These are phyloP conservation scores for Folsomia manolachei DNA, from an alignment of 2,888 invertebrate genomes.

Conservation along the genomic window DNA sequence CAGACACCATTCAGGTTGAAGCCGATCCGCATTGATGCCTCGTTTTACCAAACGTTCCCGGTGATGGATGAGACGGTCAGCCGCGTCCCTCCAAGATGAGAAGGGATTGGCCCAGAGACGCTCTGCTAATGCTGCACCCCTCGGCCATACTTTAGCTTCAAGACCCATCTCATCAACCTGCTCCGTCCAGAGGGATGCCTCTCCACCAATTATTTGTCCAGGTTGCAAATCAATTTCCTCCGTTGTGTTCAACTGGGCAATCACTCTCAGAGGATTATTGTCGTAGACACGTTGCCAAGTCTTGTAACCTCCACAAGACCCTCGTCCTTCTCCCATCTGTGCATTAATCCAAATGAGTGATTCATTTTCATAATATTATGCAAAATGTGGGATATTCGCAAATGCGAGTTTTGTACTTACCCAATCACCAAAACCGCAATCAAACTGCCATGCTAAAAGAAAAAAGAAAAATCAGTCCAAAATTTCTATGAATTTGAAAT, in stretches of 20 bases:
- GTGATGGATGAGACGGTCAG: slow-evolving; percentile 67
- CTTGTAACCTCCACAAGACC: slow-evolving; percentile 88
- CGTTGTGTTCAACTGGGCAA: slow-evolving; percentile 52
- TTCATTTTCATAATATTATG: too few relatives aligned
- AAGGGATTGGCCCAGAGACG: slow-evolving; percentile 76
- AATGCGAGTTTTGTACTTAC: too few relatives aligned
- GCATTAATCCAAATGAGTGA: slow-evolving; percentile 14
- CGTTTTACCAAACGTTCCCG: slow-evolving; percentile 70
- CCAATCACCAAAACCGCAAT: slow-evolving; percentile 84
- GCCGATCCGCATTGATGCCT: slow-evolving; percentile 69
- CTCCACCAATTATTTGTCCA: slow-evolving; percentile 64
- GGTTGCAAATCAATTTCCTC: slow-evolving; percentile 49
- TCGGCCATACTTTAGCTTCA: slow-evolving; percentile 76
- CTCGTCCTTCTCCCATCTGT: slow-evolving; percentile 65
- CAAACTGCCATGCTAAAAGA: slow-evolving; percentile 78
- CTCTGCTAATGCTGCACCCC: slow-evolving; percentile 79
- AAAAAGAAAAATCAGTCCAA: too few relatives aligned
- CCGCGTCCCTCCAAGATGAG: slow-evolving; percentile 66
- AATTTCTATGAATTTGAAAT: too few relatives aligned
- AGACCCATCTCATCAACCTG: slow-evolving; percentile 64
- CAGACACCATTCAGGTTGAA: slow-evolving; percentile 81
- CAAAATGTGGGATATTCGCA: too few relatives aligned
- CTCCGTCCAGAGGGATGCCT: slow-evolving; percentile 76
- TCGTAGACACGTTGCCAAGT: slow-evolving; percentile 81
- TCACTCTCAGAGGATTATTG: slow-evolving; percentile 49